Evolutionary conservation across 2,113 vertebrate species (phyloP).

Genomic region (Laterallus jamaicensis): DNA sequence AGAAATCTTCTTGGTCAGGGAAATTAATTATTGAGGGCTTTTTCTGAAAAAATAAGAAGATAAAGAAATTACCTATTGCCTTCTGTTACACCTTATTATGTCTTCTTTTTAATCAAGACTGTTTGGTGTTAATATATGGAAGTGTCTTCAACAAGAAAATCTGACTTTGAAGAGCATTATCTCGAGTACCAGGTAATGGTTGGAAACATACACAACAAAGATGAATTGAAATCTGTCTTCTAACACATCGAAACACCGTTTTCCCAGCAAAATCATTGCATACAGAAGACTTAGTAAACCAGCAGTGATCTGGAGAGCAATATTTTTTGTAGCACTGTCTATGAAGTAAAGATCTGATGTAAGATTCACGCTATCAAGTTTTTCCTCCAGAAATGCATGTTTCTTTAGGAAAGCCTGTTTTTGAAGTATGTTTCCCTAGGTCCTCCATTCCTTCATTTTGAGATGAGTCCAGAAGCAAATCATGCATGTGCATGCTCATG

Average conservation of each 20-base stretch:
- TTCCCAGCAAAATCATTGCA: not conserved
- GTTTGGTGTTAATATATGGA: not conserved
- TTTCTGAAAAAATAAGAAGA: not conserved
- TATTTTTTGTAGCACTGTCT: not conserved
- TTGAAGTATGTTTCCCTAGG: not conserved
- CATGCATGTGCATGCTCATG: not conserved
- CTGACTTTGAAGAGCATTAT: not conserved
- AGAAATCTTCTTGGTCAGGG: not conserved
- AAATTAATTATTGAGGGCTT: not conserved
- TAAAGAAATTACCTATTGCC: not conserved
- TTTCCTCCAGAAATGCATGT: not conserved
- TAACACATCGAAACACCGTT: not conserved
- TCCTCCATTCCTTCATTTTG: not conserved
- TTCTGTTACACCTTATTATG: not conserved
- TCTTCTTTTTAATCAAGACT: not conserved
- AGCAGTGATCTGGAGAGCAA: not conserved
- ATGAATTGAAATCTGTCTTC: not conserved
- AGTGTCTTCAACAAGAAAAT: not conserved
- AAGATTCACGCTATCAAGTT: not conserved
- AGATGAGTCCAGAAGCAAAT: not conserved
- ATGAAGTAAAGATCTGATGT: not conserved
- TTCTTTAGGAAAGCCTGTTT: not conserved
- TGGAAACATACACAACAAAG: not conserved
- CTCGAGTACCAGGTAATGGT: not conserved
- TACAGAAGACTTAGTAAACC: not conserved